These are phyloP conservation scores for Caenorhabditis panamensis DNA, from an alignment of 2,888 invertebrate species.

Conservation along the genomic window DNA sequence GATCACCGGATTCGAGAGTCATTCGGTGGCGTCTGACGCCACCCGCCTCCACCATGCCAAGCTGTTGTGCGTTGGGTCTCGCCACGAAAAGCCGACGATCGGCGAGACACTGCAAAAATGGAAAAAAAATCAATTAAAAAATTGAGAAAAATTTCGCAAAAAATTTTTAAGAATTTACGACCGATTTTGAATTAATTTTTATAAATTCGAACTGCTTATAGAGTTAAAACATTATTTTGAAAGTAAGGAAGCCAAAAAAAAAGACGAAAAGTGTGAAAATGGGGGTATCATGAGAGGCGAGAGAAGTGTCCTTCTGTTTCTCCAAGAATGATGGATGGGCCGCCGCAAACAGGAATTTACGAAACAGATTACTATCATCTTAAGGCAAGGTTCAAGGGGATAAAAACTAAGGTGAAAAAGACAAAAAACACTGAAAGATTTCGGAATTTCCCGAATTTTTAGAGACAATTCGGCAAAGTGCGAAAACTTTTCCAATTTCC, in stretches of 20 bases:
- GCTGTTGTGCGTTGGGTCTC: slow-evolving; percentile 34
- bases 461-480: no score
- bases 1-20: slow-evolving; percentile 69
- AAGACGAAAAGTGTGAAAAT: slow-evolving; percentile 2
- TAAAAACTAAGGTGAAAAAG: neutral
- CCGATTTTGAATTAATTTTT: neutral
- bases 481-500: no score
- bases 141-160: neutral
- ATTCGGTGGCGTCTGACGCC: slow-evolving; percentile 68
- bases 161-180: neutral
- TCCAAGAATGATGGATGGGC: slow-evolving; percentile 17
- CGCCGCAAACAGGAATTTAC: slow-evolving; percentile 44
- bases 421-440: no score
- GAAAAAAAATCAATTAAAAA: neutral
- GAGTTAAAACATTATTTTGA: neutral
- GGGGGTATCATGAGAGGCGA: neutral
- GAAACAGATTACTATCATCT: slow-evolving; percentile 42
- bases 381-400: neutral
- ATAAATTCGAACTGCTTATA: neutral
- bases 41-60: slow-evolving; percentile 71
- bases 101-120: slow-evolving; percentile 37
- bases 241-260: neutral
- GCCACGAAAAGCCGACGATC: slow-evolving; percentile 22
- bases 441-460: neutral
- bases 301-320: no score